Evolutionary conservation across 1,140 invertebrate species (phyloP), one percentile per base, ranked within the genome.

Genomic region (Bacillus rossius): DNA sequence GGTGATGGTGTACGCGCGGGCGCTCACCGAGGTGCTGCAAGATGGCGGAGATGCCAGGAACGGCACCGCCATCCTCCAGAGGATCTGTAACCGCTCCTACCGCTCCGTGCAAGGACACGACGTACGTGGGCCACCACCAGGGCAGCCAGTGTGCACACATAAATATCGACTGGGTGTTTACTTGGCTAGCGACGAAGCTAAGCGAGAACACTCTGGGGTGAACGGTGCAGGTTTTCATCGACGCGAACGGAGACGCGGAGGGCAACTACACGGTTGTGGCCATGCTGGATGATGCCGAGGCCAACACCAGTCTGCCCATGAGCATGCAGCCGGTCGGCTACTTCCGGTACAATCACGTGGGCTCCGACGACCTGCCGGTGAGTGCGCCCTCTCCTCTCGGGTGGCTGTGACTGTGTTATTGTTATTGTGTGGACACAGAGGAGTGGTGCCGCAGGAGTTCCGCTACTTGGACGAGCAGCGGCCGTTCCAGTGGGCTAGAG

Each of bases 241-340:
- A 95, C 68, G 81, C 80, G 3, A 90, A 91, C 69, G 92, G 92
- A 1, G 91, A 96, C 70, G 91, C 93, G 0, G 89, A 94, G 68
- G 92, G 92, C 1, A 94, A 95, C 73, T 95, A 92, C 70, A 91
- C 91, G 0, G 84, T 95, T 1, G 81, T 95, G 13, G 83, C 86
- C 0, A 75, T 85, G n/a, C 77, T 86, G 38, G 77, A 80, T 60
- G 83, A 86, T 64, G 60, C 69, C 55, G 69, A 79, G 62, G 69
- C 72, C 43, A 69, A 74, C 61, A 59, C 78, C 64, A 57, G 72
- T 61, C 50, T 77, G 63, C 61, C 77, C 0, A 81, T 81, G 77
- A 81, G 77, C 25, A 87, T 89, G 75, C 81, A 84, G 59, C 86
- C 85, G 0, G 85, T 90, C 8, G 88, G 86, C 0, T 83, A 84